phyloP scores from a whole-genome alignment of 2,797 vertebrate species.

The Furcifer pardalis region DNA sequence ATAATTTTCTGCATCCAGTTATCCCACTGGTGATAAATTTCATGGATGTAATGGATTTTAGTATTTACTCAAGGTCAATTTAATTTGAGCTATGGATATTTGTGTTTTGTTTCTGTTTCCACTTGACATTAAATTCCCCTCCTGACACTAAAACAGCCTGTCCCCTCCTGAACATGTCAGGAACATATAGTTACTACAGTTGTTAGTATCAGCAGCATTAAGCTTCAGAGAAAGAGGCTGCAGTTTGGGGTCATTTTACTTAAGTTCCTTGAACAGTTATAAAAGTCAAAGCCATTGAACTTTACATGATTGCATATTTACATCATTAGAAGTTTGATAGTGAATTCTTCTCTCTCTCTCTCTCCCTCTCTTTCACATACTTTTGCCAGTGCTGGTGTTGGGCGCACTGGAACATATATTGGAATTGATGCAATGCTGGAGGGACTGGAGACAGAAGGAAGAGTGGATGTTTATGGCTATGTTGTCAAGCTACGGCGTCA shows the following conservation, averaged over 20 bases:
- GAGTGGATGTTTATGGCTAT: slow-evolving; percentile 92
- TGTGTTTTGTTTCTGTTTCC: too few relatives aligned
- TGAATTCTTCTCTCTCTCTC: background rate
- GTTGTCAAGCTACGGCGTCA: slow-evolving; percentile 89
- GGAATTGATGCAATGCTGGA: slow-evolving; percentile 96
- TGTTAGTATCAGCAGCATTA: too few relatives aligned
- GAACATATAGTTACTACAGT: too few relatives aligned
- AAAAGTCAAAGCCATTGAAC: background rate
- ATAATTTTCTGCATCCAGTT: too few relatives aligned
- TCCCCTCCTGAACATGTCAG: too few relatives aligned
- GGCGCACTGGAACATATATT: slow-evolving; percentile 94
- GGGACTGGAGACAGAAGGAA: slow-evolving; percentile 87
- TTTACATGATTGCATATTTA: background rate
- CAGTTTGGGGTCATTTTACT: background rate
- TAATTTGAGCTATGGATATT: too few relatives aligned
- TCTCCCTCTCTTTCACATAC: background rate
- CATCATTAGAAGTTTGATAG: background rate
- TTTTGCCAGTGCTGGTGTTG: slow-evolving; percentile 89
- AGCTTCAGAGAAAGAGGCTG: background rate
- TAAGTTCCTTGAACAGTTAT: background rate
- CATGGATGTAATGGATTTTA: too few relatives aligned
- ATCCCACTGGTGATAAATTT: too few relatives aligned
- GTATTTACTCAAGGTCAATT: too few relatives aligned
- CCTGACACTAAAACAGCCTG: too few relatives aligned
- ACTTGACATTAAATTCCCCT: too few relatives aligned